Percentiles rank a stretch among this genome's conserved stretches.
Conservation (phyloP, 2,888 invertebrate species). For the Lasioglossum leucozonium region DNA sequence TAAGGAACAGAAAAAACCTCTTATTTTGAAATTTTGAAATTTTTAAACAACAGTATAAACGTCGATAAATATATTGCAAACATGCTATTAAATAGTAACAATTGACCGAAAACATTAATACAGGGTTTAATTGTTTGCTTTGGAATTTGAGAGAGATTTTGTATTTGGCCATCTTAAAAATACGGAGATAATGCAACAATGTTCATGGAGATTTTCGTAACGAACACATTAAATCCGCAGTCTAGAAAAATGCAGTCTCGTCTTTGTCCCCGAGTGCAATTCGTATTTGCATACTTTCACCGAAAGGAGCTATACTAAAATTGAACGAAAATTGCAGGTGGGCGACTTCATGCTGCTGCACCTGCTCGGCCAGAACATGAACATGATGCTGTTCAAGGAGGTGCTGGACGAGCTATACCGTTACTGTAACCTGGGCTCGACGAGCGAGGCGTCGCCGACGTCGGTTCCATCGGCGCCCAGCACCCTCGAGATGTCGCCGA, state of each 20-base stretch:
- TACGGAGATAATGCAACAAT: no score
- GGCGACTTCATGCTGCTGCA: constrained; percentile 94
- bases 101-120: no score
- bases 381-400: constrained; percentile 91
- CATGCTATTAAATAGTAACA: no score
- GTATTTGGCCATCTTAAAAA: background rate
- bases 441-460: constrained; percentile 85
- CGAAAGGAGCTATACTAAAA: background rate
- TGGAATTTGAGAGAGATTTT: background rate
- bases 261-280: background rate
- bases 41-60: no score
- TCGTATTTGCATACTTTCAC: background rate
- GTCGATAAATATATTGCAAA: no score
- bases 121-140: background rate
- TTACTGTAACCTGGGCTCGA: constrained; percentile 89
- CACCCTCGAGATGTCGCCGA: constrained; percentile 94
- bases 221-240: no score
- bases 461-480: constrained; percentile 92
- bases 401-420: constrained; percentile 92
- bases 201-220: no score
- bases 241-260: background rate
- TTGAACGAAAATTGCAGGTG: constrained; percentile 86
- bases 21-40: no score
- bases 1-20: no score
- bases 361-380: constrained; percentile 94